phyloP scores from a whole-genome alignment of 2,888 invertebrate genomes.

The Cerastoderma edule region DNA sequence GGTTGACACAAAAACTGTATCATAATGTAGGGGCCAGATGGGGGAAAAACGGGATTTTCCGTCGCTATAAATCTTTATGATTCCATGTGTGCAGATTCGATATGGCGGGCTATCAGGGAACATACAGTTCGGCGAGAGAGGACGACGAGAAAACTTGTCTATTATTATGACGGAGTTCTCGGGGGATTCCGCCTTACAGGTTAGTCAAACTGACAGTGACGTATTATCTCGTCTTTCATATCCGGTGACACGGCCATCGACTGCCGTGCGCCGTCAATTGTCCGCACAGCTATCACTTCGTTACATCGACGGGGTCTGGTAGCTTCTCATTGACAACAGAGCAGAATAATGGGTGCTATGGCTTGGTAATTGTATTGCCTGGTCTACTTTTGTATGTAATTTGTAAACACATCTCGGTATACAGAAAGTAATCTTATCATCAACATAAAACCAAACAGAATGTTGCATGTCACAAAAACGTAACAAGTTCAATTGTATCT shows the following conservation, averaged over 20 bases:
- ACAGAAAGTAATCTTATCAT: too few species aligned
- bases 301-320: too few species aligned
- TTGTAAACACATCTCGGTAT: too few species aligned
- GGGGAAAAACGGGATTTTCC: too few species aligned
- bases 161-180: constrained; percentile 69
- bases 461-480: too few species aligned
- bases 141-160: constrained; percentile 67
- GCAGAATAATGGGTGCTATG: not conserved
- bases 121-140: constrained; percentile 66
- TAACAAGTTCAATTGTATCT: too few species aligned
- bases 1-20: too few species aligned
- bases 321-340: not conserved
- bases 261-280: not conserved
- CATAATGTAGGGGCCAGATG: too few species aligned
- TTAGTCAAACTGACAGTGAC: constrained; percentile 10
- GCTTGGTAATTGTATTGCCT: too few species aligned
- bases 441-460: too few species aligned
- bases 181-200: constrained; percentile 55
- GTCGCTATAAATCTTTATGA: not conserved
- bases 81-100: constrained; percentile 51
- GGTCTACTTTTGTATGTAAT: too few species aligned
- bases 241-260: not conserved
- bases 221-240: not conserved
- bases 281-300: not conserved
- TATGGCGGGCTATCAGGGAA: constrained; percentile 66